Conservation (phyloP, 2,797 vertebrate species). For the Sciurus vulgaris region DNA sequence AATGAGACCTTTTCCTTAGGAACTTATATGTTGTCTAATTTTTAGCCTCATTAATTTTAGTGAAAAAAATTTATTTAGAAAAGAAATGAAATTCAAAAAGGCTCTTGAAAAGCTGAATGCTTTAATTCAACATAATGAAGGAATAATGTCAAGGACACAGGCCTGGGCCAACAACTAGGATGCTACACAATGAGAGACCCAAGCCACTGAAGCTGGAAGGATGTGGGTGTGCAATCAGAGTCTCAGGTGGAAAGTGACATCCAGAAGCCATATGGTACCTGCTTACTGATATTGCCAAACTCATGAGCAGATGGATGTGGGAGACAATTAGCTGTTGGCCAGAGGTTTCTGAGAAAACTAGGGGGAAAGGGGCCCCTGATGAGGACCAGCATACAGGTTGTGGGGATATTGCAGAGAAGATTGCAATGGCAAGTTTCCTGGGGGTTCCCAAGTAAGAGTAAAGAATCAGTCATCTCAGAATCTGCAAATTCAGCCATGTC, state of each 20-base stretch:
- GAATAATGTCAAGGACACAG: no score
- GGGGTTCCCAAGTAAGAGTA: neutral
- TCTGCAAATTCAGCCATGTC: neutral
- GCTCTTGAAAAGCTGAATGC: neutral
- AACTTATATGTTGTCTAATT: neutral
- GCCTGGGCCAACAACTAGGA: neutral
- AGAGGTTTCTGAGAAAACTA: neutral
- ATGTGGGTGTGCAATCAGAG: neutral
- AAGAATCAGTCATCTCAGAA: neutral
- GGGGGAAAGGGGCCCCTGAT: neutral
- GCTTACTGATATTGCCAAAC: no score
- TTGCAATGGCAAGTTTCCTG: rapidly evolving
- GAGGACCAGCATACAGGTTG: rapidly evolving
- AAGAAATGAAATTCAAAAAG: neutral
- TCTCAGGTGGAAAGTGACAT: neutral
- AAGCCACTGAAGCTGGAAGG: no score
- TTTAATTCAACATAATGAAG: neutral
- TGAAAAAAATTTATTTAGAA: no score
- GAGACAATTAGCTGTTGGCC: no score
- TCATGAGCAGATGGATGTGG: no score
- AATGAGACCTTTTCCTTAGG: neutral
- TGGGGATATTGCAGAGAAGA: neutral
- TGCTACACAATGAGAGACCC: no score
- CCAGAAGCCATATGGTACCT: rapidly evolving
- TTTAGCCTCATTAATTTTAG: neutral